A percentile compares a stretch with the other conserved stretches of the same genome.
Evolutionary conservation across 2,888 invertebrate genomes (phyloP).

Genomic region (Archips xylosteana): DNA sequence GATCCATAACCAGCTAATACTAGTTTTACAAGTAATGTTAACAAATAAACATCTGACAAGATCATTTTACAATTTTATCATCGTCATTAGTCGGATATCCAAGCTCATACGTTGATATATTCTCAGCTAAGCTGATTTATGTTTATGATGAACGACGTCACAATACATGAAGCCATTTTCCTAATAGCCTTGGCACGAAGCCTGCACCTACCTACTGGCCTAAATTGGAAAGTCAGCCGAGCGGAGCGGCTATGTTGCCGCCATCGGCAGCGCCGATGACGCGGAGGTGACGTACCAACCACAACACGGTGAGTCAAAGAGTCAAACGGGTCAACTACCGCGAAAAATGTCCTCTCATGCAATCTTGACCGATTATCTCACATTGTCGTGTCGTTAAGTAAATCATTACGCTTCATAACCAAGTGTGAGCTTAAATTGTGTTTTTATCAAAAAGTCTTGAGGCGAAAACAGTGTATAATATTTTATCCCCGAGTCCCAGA

Average conservation of each 20-base stretch:
- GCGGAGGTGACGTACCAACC: slow-evolving; percentile 25
- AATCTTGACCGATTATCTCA: not conserved
- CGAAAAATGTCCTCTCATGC: slow-evolving; percentile 18
- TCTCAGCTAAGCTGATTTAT: not conserved
- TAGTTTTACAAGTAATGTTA: slow-evolving; percentile 9
- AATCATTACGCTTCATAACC: not conserved
- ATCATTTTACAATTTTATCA: not conserved
- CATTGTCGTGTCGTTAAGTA: not conserved
- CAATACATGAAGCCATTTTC: slow-evolving; percentile 26
- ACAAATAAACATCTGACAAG: not conserved
- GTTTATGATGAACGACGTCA: not conserved
- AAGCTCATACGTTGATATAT: not conserved
- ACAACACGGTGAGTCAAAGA: slow-evolving; percentile 30
- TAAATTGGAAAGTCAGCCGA: slow-evolving; percentile 35
- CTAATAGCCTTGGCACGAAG: slow-evolving; percentile 41
- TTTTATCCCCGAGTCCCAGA: slow-evolving; percentile 6
- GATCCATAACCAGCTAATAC: not conserved
- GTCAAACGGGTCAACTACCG: slow-evolving; percentile 18
- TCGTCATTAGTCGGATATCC: not conserved
- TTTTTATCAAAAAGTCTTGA: not conserved
- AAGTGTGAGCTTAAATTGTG: not conserved
- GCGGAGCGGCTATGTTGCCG: slow-evolving; percentile 8
- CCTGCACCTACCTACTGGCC: slow-evolving; percentile 42
- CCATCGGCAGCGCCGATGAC: slow-evolving; percentile 16
- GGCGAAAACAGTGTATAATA: not conserved